phyloP scores from a whole-genome alignment of 2,797 vertebrate genomes.

The Scolopax bukidnonensis region DNA sequence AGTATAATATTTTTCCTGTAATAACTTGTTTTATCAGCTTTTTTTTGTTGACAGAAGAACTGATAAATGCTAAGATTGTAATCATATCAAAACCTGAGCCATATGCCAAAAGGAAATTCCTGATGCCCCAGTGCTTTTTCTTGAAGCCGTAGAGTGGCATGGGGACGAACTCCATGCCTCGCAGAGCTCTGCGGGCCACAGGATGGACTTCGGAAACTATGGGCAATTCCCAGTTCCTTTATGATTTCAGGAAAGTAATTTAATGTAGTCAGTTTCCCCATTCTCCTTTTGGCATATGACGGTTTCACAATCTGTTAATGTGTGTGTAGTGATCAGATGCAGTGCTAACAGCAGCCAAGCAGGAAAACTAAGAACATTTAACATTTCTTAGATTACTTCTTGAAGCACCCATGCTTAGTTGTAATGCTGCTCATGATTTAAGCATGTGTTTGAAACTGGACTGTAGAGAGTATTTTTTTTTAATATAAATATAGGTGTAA shows the following conservation, averaged over 20 bases:
- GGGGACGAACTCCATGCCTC: not conserved
- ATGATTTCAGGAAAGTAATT: not conserved
- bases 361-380: not conserved
- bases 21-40: not conserved
- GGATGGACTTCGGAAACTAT: not conserved
- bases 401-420: not conserved
- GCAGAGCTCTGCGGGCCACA: accelerated
- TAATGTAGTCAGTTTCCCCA: not conserved
- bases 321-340: accelerated
- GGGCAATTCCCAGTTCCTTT: not conserved
- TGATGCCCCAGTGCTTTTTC: not conserved
- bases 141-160: not conserved
- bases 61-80: not conserved
- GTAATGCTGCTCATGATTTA: not conserved
- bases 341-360: not conserved
- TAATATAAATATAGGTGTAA: not conserved
- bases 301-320: not conserved
- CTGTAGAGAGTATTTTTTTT: not conserved
- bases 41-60: not conserved
- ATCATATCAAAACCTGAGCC: not conserved
- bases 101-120: not conserved
- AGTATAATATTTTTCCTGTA: not conserved
- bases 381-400: not conserved
- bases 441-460: not conserved
- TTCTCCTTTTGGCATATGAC: not conserved